Conservation (phyloP, 2,888 invertebrate species). For the Tinea pellionella region DNA sequence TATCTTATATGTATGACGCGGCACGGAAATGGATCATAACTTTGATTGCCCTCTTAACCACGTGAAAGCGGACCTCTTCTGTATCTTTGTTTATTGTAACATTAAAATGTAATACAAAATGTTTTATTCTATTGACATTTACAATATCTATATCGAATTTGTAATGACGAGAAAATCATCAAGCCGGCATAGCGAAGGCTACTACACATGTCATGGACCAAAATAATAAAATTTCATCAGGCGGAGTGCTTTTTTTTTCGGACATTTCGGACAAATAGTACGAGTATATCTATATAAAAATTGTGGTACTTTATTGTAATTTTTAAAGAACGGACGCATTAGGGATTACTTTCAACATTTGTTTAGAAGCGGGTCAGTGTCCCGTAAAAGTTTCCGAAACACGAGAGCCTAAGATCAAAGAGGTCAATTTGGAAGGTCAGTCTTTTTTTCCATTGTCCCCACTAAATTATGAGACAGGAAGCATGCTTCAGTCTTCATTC, state of each 20-base stretch:
- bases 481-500: neutral
- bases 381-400: constrained; percentile 60
- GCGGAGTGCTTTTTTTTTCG: too few relatives aligned
- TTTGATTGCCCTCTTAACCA: constrained; percentile 36
- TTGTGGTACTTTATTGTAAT: neutral
- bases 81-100: constrained; percentile 1
- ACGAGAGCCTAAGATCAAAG: constrained; percentile 58
- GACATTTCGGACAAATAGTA: too few relatives aligned
- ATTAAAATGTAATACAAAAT: neutral
- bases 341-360: constrained; percentile 16
- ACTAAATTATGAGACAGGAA: constrained; percentile 3
- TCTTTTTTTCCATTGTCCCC: neutral
- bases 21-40: constrained; percentile 40
- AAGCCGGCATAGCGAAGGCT: too few relatives aligned
- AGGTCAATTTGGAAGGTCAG: constrained; percentile 16
- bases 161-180: too few relatives aligned
- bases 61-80: constrained; percentile 23
- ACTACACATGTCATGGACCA: too few relatives aligned
- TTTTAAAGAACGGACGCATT: constrained; percentile 1
- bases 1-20: constrained; percentile 20
- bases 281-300: neutral
- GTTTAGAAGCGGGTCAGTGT: constrained; percentile 58
- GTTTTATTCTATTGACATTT: too few relatives aligned
- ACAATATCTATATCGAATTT: too few relatives aligned
- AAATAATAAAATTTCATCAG: too few relatives aligned